phyloP scores from a whole-genome alignment of 2,888 invertebrate species.

The Stomorhina lunata region DNA sequence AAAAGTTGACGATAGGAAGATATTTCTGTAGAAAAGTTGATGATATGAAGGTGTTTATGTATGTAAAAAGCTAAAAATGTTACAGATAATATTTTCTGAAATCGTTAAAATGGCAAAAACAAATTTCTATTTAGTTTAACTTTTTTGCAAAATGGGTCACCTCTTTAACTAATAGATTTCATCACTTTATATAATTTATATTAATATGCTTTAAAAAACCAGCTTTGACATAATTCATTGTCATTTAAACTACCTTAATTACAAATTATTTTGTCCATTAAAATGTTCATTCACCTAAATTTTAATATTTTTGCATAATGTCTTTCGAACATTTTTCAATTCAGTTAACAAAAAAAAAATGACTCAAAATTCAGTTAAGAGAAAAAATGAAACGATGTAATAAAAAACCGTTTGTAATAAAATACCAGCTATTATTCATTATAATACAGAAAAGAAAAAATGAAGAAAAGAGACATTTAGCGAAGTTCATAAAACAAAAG shows the following conservation, averaged over 20 bases:
- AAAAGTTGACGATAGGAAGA: no score
- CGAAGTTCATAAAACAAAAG: conserved; percentile 3
- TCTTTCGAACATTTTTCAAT: conserved; percentile 37
- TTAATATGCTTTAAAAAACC: no score
- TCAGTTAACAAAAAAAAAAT: conserved; percentile 21
- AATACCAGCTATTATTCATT: conserved; percentile 59
- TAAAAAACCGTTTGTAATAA: conserved; percentile 54
- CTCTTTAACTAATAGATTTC: no score
- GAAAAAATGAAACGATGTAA: neutral
- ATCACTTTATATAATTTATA: no score
- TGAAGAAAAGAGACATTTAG: neutral
- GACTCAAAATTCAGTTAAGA: conserved; percentile 13
- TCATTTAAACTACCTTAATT: conserved; percentile 45
- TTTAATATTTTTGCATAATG: conserved; percentile 3
- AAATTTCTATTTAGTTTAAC: no score
- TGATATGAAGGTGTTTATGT: no score
- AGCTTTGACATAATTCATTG: conserved; percentile 30
- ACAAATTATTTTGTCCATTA: conserved; percentile 49
- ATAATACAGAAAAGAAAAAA: conserved; percentile 9
- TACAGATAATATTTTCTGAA: no score
- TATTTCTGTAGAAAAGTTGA: no score
- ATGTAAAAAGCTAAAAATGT: no score
- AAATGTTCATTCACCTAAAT: conserved; percentile 43
- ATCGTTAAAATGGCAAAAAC: no score
- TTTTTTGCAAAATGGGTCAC: no score